Evolutionary conservation across 2,797 vertebrate genomes (phyloP).

Genomic region (Sternarchorhynchus goeldii): DNA sequence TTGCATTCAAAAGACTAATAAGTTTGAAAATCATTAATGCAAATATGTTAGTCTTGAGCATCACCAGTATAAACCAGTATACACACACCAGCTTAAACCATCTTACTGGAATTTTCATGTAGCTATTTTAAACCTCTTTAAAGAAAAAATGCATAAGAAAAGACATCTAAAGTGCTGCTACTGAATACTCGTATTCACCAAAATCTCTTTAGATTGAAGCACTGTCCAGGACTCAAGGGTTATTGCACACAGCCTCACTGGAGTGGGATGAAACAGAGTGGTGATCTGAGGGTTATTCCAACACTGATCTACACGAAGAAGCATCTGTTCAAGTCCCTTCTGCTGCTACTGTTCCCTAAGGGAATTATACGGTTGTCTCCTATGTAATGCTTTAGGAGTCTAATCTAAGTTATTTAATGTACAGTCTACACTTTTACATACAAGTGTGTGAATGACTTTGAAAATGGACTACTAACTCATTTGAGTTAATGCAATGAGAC

Average conservation of each 20-base stretch:
- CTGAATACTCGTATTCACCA: background rate
- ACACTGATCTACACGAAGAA: slow-evolving; percentile 46
- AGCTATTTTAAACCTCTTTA: background rate
- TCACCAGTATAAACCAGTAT: slow-evolving; percentile 21
- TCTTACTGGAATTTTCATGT: slow-evolving; percentile 10
- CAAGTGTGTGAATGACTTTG: slow-evolving; percentile 23
- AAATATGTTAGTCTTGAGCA: slow-evolving; percentile 1
- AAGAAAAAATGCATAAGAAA: too few species aligned
- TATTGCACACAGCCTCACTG: slow-evolving; percentile 46
- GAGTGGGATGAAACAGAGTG: slow-evolving; percentile 32
- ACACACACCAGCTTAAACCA: slow-evolving; percentile 10
- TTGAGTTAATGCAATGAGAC: background rate
- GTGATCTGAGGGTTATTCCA: slow-evolving; percentile 46
- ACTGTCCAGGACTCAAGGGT: slow-evolving; percentile 22
- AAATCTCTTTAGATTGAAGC: slow-evolving; percentile 18
- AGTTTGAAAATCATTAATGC: slow-evolving; percentile 4
- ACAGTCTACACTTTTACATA: slow-evolving; percentile 24
- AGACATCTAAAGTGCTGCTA: too few species aligned
- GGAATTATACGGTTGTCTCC: slow-evolving; percentile 17
- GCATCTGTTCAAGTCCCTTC: slow-evolving; percentile 39
- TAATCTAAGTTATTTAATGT: slow-evolving; percentile 29
- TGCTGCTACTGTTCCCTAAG: slow-evolving; percentile 3
- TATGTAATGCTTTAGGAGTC: slow-evolving; percentile 25
- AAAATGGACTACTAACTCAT: slow-evolving; percentile 22
- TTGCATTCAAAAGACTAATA: background rate